These are phyloP conservation scores for Meriones psammophilus DNA, from an alignment of 2,797 vertebrate species.

Conservation along the genomic window DNA sequence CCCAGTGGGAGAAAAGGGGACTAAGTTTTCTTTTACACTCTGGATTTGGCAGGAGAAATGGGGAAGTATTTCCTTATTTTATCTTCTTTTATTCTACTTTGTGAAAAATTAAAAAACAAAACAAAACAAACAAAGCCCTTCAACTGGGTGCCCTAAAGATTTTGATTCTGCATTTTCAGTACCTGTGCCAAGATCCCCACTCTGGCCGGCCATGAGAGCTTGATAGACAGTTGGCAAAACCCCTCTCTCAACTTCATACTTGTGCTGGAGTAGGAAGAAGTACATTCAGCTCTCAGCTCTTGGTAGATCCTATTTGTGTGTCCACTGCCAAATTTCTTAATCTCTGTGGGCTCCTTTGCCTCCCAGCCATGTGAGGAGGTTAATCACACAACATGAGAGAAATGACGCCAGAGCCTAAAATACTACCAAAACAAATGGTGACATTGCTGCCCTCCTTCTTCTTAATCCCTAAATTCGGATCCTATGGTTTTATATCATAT, in stretches of 20 bases:
- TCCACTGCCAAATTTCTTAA: neutral
- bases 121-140: neutral
- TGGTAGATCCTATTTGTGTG: neutral
- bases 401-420: neutral
- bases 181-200: neutral
- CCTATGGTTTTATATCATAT: neutral
- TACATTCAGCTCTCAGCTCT: neutral
- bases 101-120: neutral
- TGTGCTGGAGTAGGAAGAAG: conserved; percentile 1
- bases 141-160: neutral
- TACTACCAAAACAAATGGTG: neutral
- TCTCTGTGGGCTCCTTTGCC: neutral
- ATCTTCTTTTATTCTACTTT: conserved; percentile 37
- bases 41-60: conserved; percentile 57
- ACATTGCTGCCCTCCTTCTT: conserved; percentile 2
- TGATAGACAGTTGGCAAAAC: neutral
- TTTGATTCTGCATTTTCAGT: neutral
- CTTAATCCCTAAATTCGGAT: neutral
- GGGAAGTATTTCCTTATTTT: neutral
- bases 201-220: neutral
- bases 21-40: conserved; percentile 6
- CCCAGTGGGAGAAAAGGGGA: neutral
- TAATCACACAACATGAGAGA: neutral
- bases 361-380: conserved; percentile 40
- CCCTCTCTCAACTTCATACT: neutral